Evolutionary conservation across 92 coral and sea anemone species (phyloP).

Genomic region (Meandrina meandrites): DNA sequence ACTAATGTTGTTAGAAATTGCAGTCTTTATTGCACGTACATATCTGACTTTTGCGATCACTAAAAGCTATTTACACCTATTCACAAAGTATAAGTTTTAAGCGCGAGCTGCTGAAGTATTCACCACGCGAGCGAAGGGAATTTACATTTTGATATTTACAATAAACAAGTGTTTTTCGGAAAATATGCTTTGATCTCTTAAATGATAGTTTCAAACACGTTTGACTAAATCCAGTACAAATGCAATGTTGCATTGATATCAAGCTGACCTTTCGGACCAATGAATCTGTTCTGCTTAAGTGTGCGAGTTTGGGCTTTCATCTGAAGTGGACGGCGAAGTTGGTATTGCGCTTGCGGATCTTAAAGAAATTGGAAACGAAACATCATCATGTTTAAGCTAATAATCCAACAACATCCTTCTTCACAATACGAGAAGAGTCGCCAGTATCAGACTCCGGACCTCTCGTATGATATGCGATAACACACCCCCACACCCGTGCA

Average conservation of each 20-base stretch:
- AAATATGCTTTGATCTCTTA: too few relatives aligned
- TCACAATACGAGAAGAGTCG: not conserved
- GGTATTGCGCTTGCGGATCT: constrained; percentile 22
- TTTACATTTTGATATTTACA: too few relatives aligned
- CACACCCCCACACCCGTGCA: not conserved
- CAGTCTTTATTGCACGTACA: too few relatives aligned
- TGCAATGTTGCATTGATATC: too few relatives aligned
- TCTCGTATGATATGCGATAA: not conserved
- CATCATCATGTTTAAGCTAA: not conserved
- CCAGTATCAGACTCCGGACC: not conserved
- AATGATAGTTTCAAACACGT: too few relatives aligned
- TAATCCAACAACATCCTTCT: not conserved
- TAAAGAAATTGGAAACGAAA: not conserved
- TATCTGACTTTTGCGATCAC: too few relatives aligned
- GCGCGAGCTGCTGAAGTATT: too few relatives aligned
- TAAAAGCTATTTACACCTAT: too few relatives aligned
- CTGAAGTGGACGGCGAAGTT: constrained; percentile 10
- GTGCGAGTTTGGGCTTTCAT: constrained; percentile 17
- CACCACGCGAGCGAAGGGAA: too few relatives aligned
- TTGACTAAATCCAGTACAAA: not conserved
- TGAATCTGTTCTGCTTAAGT: constrained; percentile 8
- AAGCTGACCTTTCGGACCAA: constrained; percentile 1
- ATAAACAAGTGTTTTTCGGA: too few relatives aligned
- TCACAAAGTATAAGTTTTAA: too few relatives aligned
- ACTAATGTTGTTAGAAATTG: too few relatives aligned